Base-by-base conservation (phyloP, 2,797 vertebrate genomes). In the Numenius phaeopus region DNA sequence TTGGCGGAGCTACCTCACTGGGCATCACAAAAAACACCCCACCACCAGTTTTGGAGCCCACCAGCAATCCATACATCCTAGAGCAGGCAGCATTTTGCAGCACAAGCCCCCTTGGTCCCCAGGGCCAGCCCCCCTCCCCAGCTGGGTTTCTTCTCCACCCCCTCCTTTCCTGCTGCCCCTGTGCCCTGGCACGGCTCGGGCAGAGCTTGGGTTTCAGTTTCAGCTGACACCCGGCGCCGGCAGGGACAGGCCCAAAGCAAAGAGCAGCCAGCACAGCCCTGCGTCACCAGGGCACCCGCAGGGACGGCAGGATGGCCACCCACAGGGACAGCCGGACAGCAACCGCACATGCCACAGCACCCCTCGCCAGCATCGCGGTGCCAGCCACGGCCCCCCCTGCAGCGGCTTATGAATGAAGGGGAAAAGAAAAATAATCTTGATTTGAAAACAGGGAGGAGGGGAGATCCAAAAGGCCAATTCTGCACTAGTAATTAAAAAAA, bases 11-110 rank as follows among this genome's bases (percentile, higher is more conserved):
- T 15, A 32, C 50, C 37, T 44, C 58, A 32, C 5, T 0, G 12
- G 37, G 30, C 55, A 89, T 42, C 87, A 42, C 52, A 47, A 13
- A 66, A 50, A 69, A 2, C 40, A 87, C 5, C 32, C 54, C 64
- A 29, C 24, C 2, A 2, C 15, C 78, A 67, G 39, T 13, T 34
- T 29, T 34, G 0, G 5, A 72, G 84, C 58, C 58, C 87, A 46
- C 30, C 0, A 0, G 64, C 65, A 18, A 2, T 2, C 23, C 52
- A 3, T 4, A 34, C 5, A 1, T 2, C 34, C 65, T 5, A 0
- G 27, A 75, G 44, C 52, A 67, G 42, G 69, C 22, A 69, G 40
- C 13, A 4, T 20, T 49, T 49, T 27, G 40, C 66, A 76, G 58
- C 65, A 62, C 26, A 10, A 50, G 39, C 49, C 44, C 50, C 18